Percentiles rank a stretch among this genome's conserved stretches.
Conservation (phyloP, 1,140 invertebrate genomes). For the Steinernema feltiae region DNA sequence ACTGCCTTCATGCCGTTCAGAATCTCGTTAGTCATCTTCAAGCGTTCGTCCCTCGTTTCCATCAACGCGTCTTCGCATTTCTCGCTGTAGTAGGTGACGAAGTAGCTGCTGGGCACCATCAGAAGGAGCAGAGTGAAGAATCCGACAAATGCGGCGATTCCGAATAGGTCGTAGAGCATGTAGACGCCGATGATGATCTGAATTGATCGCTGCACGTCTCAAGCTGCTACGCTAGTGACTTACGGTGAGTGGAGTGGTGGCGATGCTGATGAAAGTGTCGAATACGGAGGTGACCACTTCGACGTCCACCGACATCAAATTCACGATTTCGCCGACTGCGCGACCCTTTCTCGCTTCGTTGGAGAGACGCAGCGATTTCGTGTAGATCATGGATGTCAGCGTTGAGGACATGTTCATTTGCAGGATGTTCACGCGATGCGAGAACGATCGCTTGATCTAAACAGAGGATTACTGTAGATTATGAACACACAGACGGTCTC, state of each 20-base stretch:
- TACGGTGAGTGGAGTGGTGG: conserved; percentile 18
- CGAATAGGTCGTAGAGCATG: background rate
- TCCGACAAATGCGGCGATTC: background rate
- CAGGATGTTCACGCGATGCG: background rate
- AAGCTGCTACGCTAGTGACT: background rate
- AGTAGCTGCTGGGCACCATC: background rate
- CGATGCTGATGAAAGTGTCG: background rate
- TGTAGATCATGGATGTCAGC: conserved; percentile 5
- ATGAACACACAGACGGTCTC: no score
- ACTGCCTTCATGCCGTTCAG: conserved; percentile 67
- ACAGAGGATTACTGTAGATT: no score
- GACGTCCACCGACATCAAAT: conserved; percentile 63
- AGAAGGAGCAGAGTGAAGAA: conserved; percentile 17
- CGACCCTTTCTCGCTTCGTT: conserved; percentile 56
- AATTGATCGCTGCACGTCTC: background rate
- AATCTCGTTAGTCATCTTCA: conserved; percentile 63
- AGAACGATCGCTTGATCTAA: background rate
- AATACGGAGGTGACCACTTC: conserved; percentile 56
- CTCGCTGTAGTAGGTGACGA: background rate
- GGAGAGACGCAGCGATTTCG: conserved; percentile 53
- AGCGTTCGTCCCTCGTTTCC: conserved; percentile 60
- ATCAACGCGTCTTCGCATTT: conserved; percentile 62
- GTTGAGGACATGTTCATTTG: conserved; percentile 16
- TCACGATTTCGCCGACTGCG: conserved; percentile 64
- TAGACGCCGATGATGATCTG: background rate